Conservation (phyloP, 2,888 invertebrate species). For the Rotaria sp. region DNA sequence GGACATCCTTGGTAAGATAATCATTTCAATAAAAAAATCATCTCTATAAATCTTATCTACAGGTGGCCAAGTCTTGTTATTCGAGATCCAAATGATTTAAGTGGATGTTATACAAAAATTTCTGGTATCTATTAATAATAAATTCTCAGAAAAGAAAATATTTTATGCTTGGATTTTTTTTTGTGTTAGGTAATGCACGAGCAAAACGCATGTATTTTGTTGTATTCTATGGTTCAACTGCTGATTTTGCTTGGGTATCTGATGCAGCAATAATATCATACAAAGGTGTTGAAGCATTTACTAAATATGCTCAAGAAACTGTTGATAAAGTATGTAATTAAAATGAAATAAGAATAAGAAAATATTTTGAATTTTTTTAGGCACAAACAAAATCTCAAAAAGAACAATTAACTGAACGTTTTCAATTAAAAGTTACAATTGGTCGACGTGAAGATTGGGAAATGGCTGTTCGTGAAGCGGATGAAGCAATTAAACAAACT, state of each 20-base stretch:
- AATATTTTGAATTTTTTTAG: neutral
- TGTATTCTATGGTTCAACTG: conserved; percentile 20
- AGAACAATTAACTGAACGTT: conserved; percentile 27
- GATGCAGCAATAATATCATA: neutral
- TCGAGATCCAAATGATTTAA: neutral
- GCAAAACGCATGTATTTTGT: conserved; percentile 12
- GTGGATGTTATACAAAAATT: neutral
- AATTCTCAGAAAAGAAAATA: too few relatives aligned
- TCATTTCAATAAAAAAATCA: too few relatives aligned
- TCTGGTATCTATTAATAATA: neutral
- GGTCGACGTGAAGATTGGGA: conserved; percentile 26
- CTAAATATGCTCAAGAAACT: conserved; percentile 10
- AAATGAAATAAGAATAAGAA: neutral
- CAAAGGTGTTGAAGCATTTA: conserved; percentile 17
- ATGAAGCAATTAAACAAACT: neutral
- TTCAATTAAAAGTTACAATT: conserved; percentile 18
- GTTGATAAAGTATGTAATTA: neutral
- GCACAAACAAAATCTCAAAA: conserved; percentile 1
- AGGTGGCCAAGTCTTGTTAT: conserved; percentile 13
- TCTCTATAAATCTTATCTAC: neutral
- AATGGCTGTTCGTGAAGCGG: neutral
- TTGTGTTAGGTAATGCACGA: neutral
- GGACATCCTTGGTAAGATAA: neutral
- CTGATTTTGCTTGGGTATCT: conserved; percentile 2
- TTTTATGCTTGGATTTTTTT: neutral